Conservation (phyloP, 2,113 vertebrate genomes). For the Myocastor coypus region DNA sequence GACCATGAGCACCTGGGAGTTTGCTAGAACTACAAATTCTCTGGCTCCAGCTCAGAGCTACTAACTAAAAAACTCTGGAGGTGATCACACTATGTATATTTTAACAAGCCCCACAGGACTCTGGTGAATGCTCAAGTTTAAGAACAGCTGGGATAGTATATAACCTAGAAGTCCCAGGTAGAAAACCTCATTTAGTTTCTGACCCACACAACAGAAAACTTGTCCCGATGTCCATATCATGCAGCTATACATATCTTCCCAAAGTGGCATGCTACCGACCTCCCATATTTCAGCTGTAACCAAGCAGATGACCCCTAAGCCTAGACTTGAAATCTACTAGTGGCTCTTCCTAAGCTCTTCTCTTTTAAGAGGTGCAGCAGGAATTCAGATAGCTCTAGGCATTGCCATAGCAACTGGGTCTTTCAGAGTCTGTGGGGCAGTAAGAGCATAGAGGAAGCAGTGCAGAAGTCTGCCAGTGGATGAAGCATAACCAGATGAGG, state of each 20-base stretch:
- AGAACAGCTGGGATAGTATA: not conserved
- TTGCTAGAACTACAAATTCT: not conserved
- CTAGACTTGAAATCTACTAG: not conserved
- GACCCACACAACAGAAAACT: not conserved
- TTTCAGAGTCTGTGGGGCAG: slow-evolving; percentile 51
- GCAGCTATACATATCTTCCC: not conserved
- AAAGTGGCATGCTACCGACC: not conserved
- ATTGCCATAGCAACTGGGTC: slow-evolving; percentile 78
- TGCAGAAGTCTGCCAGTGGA: not conserved
- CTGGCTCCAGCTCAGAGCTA: not conserved
- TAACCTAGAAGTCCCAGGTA: not conserved
- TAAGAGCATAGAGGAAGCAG: slow-evolving; percentile 18
- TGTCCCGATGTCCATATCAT: not conserved
- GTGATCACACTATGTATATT: not conserved
- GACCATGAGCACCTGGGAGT: not conserved
- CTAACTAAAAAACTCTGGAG: not conserved
- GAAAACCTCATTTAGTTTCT: not conserved
- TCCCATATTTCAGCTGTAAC: not conserved
- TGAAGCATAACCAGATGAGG: not conserved
- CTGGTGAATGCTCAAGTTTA: not conserved
- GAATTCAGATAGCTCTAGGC: slow-evolving; percentile 60
- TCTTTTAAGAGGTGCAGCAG: slow-evolving; percentile 57
- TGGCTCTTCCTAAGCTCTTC: not conserved
- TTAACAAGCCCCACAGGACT: not conserved
- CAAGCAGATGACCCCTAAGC: not conserved